A percentile compares a stretch with the other conserved stretches of the same genome.
Evolutionary conservation across 2,113 vertebrate genomes (phyloP).

Genomic region (Pipra filicauda): DNA sequence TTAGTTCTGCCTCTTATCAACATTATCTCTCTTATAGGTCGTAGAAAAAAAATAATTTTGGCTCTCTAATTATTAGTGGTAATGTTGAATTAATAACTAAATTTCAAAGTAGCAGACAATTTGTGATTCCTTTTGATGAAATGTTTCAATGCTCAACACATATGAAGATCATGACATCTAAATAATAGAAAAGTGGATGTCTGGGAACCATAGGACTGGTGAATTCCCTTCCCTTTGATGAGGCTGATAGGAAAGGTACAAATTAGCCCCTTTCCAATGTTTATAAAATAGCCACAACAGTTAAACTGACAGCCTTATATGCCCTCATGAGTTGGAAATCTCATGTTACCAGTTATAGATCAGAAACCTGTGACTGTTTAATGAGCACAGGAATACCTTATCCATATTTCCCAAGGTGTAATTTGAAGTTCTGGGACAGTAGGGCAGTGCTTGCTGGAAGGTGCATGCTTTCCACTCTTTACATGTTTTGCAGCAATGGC

Average conservation of each 20-base stretch:
- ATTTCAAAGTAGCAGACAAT: background rate
- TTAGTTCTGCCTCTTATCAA: background rate
- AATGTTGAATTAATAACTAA: background rate
- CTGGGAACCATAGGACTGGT: background rate
- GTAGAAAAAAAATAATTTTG: background rate
- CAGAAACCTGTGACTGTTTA: background rate
- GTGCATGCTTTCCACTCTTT: background rate
- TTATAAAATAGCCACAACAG: background rate
- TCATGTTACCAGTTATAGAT: background rate
- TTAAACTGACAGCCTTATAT: background rate
- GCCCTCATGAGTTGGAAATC: background rate
- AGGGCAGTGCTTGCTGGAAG: background rate
- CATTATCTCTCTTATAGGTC: background rate
- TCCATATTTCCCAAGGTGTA: background rate
- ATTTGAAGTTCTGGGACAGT: background rate
- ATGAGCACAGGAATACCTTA: background rate
- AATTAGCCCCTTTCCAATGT: background rate
- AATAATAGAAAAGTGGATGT: background rate
- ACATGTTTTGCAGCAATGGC: background rate
- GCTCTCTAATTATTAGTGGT: background rate
- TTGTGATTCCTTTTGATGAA: background rate
- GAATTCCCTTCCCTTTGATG: background rate
- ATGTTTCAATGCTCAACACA: background rate
- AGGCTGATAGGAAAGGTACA: background rate
- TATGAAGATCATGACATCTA: background rate